Conservation (phyloP, 2,888 invertebrate genomes). For the Micoletzkya japonica region DNA sequence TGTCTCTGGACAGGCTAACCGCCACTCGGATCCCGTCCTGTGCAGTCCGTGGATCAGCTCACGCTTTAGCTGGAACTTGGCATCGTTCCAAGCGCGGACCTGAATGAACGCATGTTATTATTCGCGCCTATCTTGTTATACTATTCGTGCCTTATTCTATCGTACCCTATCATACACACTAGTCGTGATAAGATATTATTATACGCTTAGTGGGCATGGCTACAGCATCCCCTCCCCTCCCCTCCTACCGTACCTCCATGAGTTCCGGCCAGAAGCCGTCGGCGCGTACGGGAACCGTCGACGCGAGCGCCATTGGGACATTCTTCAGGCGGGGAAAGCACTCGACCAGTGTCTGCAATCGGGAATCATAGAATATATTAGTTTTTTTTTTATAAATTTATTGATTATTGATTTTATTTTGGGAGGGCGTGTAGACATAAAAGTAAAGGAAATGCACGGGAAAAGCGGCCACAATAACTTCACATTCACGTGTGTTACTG, state of each 20-base stretch:
- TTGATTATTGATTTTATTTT: no score
- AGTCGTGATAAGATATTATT: background rate
- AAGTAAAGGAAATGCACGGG: no score
- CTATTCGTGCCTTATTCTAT: no score
- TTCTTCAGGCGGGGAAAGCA: slow-evolving; percentile 24
- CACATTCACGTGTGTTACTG: no score
- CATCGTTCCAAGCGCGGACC: slow-evolving; percentile 24
- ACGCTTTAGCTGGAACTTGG: slow-evolving; percentile 13
- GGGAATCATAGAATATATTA: no score
- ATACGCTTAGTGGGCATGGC: background rate
- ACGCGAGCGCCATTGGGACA: slow-evolving; percentile 15
- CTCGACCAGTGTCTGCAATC: slow-evolving; percentile 10
- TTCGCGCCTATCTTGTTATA: no score
- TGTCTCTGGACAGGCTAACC: no score
- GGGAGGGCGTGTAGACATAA: no score
- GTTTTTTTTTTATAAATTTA: no score
- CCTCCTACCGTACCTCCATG: slow-evolving; percentile 11
- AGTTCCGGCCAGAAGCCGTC: slow-evolving; percentile 24
- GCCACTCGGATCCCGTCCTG: background rate
- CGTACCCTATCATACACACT: no score
- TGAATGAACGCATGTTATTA: no score
- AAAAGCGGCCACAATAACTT: no score
- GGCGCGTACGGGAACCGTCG: slow-evolving; percentile 18
- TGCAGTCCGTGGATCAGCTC: slow-evolving; percentile 11
- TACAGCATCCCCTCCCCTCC: background rate